Evolutionary conservation across 2,888 invertebrate genomes (phyloP).

Genomic region (Colostygia pectinataria): DNA sequence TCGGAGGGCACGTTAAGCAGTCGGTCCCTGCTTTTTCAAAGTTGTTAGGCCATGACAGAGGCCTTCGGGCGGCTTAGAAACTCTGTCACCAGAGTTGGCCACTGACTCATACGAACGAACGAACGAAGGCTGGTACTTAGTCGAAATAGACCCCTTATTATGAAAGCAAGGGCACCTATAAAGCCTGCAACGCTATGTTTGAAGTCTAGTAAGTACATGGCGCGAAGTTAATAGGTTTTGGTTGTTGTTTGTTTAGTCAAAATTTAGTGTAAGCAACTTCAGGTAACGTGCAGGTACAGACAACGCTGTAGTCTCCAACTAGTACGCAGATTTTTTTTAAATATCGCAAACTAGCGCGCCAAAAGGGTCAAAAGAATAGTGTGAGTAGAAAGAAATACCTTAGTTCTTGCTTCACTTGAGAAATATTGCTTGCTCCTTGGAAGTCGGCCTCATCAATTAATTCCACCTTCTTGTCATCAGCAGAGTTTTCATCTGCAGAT

Average conservation of each 20-base stretch:
- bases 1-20: too few relatives aligned
- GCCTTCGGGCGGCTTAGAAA: too few relatives aligned
- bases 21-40: too few relatives aligned
- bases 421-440: slow-evolving; percentile 27
- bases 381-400: slow-evolving; percentile 27
- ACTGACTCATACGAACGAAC: too few relatives aligned
- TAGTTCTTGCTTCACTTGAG: slow-evolving; percentile 34
- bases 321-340: neutral
- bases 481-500: slow-evolving; percentile 21
- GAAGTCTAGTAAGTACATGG: neutral
- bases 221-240: neutral
- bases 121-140: too few relatives aligned
- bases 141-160: too few relatives aligned
- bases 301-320: neutral
- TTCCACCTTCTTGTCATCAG: slow-evolving; percentile 40
- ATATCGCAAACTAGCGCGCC: neutral
- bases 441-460: slow-evolving; percentile 38
- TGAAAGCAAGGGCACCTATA: too few relatives aligned
- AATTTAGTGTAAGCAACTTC: neutral
- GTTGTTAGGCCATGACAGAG: too few relatives aligned
- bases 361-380: neutral
- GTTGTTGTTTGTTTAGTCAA: slow-evolving; percentile 10
- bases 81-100: too few relatives aligned
- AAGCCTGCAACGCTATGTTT: too few relatives aligned
- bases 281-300: neutral